Percentiles rank a stretch among this genome's conserved stretches.
These are phyloP conservation scores for Schizaphis graminum DNA, from an alignment of 2,888 invertebrate genomes.

Conservation along the genomic window DNA sequence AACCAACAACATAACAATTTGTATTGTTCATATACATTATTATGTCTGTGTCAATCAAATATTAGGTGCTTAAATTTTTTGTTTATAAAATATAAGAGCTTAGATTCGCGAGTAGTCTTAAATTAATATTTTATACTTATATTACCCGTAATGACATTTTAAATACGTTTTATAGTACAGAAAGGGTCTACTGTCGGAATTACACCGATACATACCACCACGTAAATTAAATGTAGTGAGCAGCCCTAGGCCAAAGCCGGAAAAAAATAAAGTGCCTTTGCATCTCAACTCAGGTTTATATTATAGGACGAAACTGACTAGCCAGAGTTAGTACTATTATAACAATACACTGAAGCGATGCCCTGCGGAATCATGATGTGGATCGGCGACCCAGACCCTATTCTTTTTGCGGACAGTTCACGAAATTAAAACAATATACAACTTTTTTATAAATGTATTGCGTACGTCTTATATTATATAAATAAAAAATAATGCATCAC, in stretches of 20 bases:
- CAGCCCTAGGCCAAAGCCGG: background rate
- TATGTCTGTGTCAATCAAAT: background rate
- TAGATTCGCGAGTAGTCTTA: background rate
- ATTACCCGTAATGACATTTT: background rate
- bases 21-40: background rate
- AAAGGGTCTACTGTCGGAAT: background rate
- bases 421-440: slow-evolving; percentile 1
- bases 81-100: background rate
- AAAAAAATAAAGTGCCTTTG: background rate
- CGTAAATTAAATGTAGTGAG: background rate
- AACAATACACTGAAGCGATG: background rate
- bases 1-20: background rate
- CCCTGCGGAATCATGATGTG: background rate
- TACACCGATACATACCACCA: background rate
- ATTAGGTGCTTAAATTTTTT: background rate
- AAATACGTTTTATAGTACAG: background rate
- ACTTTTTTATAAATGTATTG: background rate
- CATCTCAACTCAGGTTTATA: background rate
- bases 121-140: background rate
- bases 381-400: background rate
- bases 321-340: background rate
- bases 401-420: background rate
- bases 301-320: background rate
- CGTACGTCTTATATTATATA: background rate
- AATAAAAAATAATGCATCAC: background rate